Conservation (phyloP, 2,888 invertebrate genomes). For the Unio pictorum region DNA sequence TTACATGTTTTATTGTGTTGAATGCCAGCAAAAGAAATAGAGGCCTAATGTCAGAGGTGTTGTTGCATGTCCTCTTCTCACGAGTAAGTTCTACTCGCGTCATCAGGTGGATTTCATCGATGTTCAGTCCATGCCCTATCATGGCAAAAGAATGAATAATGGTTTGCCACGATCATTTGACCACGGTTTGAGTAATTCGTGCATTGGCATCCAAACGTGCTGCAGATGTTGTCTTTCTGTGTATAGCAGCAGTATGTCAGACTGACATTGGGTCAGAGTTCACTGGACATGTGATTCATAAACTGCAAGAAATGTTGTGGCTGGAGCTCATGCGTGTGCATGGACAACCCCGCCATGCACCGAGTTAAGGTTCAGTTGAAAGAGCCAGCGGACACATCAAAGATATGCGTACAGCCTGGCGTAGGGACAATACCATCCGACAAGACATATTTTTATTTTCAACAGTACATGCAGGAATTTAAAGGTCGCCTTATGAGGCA, state of each 20-base stretch:
- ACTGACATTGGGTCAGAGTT: conserved; percentile 25
- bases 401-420: conserved; percentile 33
- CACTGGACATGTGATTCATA: conserved; percentile 17
- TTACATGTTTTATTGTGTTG: conserved; percentile 10
- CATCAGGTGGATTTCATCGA: too few relatives aligned
- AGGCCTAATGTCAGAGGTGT: conserved; percentile 6
- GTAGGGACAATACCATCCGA: conserved; percentile 19
- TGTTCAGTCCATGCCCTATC: too few relatives aligned
- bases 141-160: too few relatives aligned
- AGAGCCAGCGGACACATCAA: conserved; percentile 30
- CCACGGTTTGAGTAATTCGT: not conserved
- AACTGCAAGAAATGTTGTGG: conserved; percentile 22
- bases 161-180: too few relatives aligned
- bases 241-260: conserved; percentile 21
- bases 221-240: conserved; percentile 19
- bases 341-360: conserved; percentile 27
- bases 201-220: conserved; percentile 17
- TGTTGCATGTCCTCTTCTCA: not conserved
- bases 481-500: conserved; percentile 19
- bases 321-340: conserved; percentile 22
- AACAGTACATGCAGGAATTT: conserved; percentile 24
- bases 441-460: conserved; percentile 26
- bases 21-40: conserved; percentile 9
- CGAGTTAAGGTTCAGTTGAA: conserved; percentile 24
- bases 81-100: too few relatives aligned